phyloP scores from a whole-genome alignment of 37 sponge, comb jelly and placozoan species.

The Bolinopsis microptera region DNA sequence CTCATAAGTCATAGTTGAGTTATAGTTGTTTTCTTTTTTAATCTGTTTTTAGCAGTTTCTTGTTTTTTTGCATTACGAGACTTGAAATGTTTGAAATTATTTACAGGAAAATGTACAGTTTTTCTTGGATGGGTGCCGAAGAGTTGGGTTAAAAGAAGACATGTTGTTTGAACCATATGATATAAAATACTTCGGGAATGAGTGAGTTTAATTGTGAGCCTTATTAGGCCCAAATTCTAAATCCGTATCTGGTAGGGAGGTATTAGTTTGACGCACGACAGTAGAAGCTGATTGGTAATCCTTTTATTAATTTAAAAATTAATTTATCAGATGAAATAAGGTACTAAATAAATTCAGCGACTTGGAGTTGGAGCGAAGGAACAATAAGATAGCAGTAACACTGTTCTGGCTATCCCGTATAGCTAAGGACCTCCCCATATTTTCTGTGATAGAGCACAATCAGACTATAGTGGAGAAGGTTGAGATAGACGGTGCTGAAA shows the following conservation, averaged over 20 bases:
- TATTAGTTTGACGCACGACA: no score
- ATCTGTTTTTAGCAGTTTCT: no score
- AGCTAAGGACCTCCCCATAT: background rate
- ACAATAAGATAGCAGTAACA: constrained; percentile 16
- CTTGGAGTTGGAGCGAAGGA: background rate
- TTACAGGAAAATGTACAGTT: constrained; percentile 30
- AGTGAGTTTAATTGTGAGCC: background rate
- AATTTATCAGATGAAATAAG: no score
- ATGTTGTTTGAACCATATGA: constrained; percentile 56
- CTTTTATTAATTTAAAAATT: no score
- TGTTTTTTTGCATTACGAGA: no score
- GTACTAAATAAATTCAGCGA: no score
- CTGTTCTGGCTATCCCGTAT: constrained; percentile 45
- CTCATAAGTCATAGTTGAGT: no score
- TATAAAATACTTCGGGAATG: constrained; percentile 34
- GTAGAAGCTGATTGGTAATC: no score
- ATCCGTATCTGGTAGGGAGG: no score
- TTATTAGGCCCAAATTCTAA: no score
- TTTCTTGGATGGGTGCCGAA: constrained; percentile 11
- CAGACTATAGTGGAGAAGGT: background rate
- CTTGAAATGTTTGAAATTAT: no score
- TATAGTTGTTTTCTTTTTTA: no score
- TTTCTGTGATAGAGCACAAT: background rate
- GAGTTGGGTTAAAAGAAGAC: constrained; percentile 21
- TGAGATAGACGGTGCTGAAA: background rate